Evolutionary conservation across 2,888 invertebrate genomes (phyloP), one percentile per base, ranked within the genome.

Genomic region (Aphrophora alni): DNA sequence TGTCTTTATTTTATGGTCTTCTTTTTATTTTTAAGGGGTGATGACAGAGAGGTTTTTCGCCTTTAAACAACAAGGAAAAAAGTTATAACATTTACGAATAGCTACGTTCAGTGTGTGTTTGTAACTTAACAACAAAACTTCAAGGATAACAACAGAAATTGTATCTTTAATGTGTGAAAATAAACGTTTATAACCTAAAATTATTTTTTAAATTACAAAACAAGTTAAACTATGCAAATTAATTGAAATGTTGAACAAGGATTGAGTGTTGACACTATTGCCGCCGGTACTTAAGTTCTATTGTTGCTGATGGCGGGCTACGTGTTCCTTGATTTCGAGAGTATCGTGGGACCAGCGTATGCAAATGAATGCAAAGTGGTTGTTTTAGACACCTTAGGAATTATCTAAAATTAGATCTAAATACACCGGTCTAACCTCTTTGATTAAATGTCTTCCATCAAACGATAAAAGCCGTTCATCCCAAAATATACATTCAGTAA

Each of bases 341-440:
- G 33, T 5, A 33, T 33, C 33, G 33, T 33, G 3, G 8, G 59
- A 7, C n/a, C 59, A n/a, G 10, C n/a, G 4, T 59, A 59, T 59
- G 59, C 21, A 59, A 59, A 59, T 59, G 59, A n/a, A 59, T 59
- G 59, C 21, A 59, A 59, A 59, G 59, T 59, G 21, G 59, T 59
- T 59, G 59, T 59, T 59, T 44, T 7, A 59, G 59, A 21, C 59
- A 59, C 59, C 44, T 59, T 21, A n/a, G 4, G 21, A 59, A 59
- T 59, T 59, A 59, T 59, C 59, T 59, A 21, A 59, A 59, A 59
- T 59, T 59, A 59, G 59, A 59, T 59, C 59, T 59, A 59, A 59
- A 59, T 33, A 5, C 33, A 8, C 5, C 33, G 33, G 33, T 33
- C 8, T 33, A 33, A 8, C 33, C 33, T 3, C 33, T 33, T 33